These are phyloP conservation scores for Epistrophe grossulariae DNA, from an alignment of 2,888 invertebrate genomes.

Conservation along the genomic window DNA sequence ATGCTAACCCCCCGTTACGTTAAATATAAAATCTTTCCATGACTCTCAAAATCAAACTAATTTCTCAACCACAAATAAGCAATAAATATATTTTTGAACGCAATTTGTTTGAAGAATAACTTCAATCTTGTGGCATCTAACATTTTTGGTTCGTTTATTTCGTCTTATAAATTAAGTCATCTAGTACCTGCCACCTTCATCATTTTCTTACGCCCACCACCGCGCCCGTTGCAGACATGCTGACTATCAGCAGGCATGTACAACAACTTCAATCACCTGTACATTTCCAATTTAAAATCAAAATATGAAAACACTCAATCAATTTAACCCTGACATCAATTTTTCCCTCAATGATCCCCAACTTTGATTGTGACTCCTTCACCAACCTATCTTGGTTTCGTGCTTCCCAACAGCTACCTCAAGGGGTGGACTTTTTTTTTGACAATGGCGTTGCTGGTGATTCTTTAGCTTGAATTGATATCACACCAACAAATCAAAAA, in stretches of 20 bases:
- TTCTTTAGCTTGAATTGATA: constrained; percentile 23
- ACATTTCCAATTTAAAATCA: constrained; percentile 67
- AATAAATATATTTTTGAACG: constrained; percentile 21
- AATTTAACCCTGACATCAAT: constrained; percentile 73
- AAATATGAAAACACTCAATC: constrained; percentile 73
- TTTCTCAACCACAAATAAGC: constrained; percentile 17
- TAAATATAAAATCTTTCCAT: not conserved
- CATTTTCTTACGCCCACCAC: not conserved
- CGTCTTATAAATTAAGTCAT: constrained; percentile 27
- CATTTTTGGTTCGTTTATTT: constrained; percentile 4
- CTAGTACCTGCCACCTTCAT: constrained; percentile 13
- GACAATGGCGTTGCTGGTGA: not conserved
- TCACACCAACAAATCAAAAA: constrained; percentile 12
- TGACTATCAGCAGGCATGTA: not conserved
- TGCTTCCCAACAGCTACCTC: not conserved
- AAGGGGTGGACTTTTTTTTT: not conserved
- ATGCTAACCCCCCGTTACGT: too few relatives aligned
- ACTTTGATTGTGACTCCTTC: too few relatives aligned
- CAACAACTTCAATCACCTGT: constrained; percentile 49
- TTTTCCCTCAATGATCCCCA: constrained; percentile 13
- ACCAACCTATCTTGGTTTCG: not conserved
- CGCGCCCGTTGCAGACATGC: not conserved
- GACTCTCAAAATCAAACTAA: constrained; percentile 3
- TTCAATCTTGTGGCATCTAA: constrained; percentile 37
- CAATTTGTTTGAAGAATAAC: constrained; percentile 52